Evolutionary conservation across 2,113 vertebrate species (phyloP).

Genomic region (Athene noctua): DNA sequence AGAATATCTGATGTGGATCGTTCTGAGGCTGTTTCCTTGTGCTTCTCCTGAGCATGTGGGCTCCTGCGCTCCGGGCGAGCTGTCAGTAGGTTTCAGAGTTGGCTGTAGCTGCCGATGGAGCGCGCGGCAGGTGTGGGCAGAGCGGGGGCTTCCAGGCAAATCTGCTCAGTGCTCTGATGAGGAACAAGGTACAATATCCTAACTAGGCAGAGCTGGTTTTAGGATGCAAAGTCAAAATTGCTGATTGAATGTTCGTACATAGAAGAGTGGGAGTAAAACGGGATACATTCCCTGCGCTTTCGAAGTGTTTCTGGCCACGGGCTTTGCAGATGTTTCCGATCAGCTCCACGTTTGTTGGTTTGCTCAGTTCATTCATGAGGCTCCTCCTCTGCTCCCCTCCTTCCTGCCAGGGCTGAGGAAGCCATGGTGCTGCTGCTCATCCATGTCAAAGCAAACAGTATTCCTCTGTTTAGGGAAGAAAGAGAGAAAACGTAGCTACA

Average conservation of each 20-base stretch:
- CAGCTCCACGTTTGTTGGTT: background rate
- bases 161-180: background rate
- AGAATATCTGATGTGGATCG: background rate
- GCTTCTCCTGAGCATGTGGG: background rate
- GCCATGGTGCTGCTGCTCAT: background rate
- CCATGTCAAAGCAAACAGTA: rapidly evolving
- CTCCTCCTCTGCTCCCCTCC: rapidly evolving
- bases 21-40: background rate
- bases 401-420: background rate
- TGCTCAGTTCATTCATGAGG: background rate
- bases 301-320: background rate
- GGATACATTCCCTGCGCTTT: rapidly evolving
- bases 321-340: background rate
- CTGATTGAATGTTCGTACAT: too few relatives aligned
- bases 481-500: background rate
- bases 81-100: background rate
- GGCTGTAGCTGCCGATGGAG: background rate
- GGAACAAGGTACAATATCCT: background rate
- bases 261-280: background rate
- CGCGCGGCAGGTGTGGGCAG: rapidly evolving
- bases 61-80: rapidly evolving
- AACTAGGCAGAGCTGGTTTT: background rate
- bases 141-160: background rate
- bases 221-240: background rate
- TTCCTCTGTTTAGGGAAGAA: background rate